Percentiles rank a stretch among this genome's conserved stretches.
Evolutionary conservation across 92 coral and sea anemone genomes (phyloP).

Genomic region (Heteractis magnifica): DNA sequence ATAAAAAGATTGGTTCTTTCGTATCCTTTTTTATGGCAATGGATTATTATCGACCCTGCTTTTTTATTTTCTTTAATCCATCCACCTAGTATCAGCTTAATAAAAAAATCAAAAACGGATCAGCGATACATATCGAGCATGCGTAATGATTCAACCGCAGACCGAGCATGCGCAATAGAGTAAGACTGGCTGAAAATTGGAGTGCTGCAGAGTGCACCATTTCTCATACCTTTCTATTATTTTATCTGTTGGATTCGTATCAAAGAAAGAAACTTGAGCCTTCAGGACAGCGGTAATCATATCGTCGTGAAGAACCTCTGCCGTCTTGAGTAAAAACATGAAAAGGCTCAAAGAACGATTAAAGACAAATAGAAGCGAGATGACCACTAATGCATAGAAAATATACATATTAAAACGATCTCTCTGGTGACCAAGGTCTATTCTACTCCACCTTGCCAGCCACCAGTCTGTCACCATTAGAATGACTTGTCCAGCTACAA

Average conservation of each 20-base stretch:
- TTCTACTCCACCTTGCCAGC: conserved; percentile 40
- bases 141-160: background rate
- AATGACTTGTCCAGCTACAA: conserved; percentile 28
- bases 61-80: no score
- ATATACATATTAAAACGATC: background rate
- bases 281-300: conserved; percentile 42
- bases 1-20: no score
- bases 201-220: background rate
- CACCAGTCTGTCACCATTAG: conserved; percentile 35
- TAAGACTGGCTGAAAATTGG: no score
- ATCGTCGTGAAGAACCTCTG: conserved; percentile 15
- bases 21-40: no score
- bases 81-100: background rate
- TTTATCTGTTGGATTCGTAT: conserved; percentile 20
- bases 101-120: background rate
- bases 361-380: conserved; percentile 19
- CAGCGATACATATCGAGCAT: background rate
- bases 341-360: background rate
- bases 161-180: background rate
- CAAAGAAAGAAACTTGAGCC: conserved; percentile 49
- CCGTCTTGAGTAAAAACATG: conserved; percentile 16
- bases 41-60: no score
- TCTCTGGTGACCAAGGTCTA: conserved; percentile 1
- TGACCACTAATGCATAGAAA: conserved; percentile 10
- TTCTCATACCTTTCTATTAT: conserved; percentile 25